These are phyloP conservation scores for Onychostruthus taczanowskii DNA, from an alignment of 2,113 vertebrate species.

Conservation along the genomic window DNA sequence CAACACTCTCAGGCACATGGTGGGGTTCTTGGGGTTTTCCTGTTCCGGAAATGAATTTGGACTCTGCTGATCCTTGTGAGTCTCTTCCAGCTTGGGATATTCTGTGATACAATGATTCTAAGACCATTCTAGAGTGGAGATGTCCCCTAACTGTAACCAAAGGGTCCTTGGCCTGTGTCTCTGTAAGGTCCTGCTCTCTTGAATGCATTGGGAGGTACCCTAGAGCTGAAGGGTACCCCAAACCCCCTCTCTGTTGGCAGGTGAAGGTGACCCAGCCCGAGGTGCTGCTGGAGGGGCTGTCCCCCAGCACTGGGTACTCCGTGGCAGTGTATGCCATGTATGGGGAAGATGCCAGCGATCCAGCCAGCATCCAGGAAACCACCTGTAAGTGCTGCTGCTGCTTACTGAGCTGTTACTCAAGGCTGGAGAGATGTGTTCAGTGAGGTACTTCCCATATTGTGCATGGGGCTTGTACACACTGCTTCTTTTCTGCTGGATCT, in stretches of 20 bases:
- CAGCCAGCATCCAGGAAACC: slow-evolving; percentile 79
- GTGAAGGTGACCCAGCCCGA: slow-evolving; percentile 80
- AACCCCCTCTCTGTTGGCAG: slow-evolving; percentile 56
- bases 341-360: slow-evolving; percentile 87
- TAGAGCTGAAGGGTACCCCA: not conserved
- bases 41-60: not conserved
- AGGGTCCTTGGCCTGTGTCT: not conserved
- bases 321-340: slow-evolving; percentile 85
- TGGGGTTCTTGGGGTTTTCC: not conserved
- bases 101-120: not conserved
- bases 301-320: slow-evolving; percentile 82
- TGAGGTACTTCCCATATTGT: not conserved
- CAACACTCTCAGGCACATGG: accelerated
- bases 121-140: not conserved
- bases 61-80: not conserved
- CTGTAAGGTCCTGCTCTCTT: not conserved
- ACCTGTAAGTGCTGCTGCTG: slow-evolving; percentile 76
- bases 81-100: not conserved
- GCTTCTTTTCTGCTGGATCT: not conserved
- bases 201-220: too few species aligned
- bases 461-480: not conserved
- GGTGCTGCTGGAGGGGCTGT: slow-evolving; percentile 78
- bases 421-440: not conserved
- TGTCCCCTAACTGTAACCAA: not conserved
- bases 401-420: not conserved